Percentiles rank a stretch among this genome's conserved stretches.
These are phyloP conservation scores for Macropodus opercularis DNA, from an alignment of 2,797 vertebrate species.

Conservation along the genomic window DNA sequence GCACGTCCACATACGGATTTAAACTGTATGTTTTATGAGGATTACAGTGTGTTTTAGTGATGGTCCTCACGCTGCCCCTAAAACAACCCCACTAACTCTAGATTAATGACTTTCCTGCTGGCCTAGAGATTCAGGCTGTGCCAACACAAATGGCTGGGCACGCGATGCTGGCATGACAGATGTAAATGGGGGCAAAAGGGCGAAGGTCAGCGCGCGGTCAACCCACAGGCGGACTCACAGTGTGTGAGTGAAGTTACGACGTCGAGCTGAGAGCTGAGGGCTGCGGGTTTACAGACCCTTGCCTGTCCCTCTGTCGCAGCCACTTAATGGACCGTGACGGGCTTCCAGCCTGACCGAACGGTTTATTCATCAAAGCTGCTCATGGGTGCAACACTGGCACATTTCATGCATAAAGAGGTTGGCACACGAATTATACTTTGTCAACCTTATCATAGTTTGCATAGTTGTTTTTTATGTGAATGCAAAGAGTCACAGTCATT, in stretches of 20 bases:
- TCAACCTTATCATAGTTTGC: constrained; percentile 46
- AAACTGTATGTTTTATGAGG: constrained; percentile 45
- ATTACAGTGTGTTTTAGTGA: constrained; percentile 41
- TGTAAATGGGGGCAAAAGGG: constrained; percentile 59
- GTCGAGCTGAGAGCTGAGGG: constrained; percentile 46
- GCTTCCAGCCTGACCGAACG: constrained; percentile 74
- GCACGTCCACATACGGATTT: constrained; percentile 10
- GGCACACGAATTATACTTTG: constrained; percentile 68
- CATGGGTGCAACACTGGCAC: constrained; percentile 57
- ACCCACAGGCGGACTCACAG: constrained; percentile 8
- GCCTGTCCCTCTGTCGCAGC: constrained; percentile 57
- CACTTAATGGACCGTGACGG: constrained; percentile 79
- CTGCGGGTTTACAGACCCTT: constrained; percentile 49
- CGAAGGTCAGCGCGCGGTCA: constrained; percentile 40
- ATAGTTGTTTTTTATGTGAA: constrained; percentile 54
- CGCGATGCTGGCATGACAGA: constrained; percentile 60
- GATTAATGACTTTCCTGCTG: constrained; percentile 70
- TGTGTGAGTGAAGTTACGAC: constrained; percentile 35
- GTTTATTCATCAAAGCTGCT: constrained; percentile 78
- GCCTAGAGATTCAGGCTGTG: constrained; percentile 60
- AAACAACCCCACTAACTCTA: constrained; percentile 61
- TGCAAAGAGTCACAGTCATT: constrained; percentile 18
- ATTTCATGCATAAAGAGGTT: constrained; percentile 50
- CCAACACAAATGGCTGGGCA: constrained; percentile 75
- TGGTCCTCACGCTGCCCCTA: constrained; percentile 49